phyloP scores from a whole-genome alignment of 2,888 invertebrate genomes.

The Zygothrica quintamaculata region DNA sequence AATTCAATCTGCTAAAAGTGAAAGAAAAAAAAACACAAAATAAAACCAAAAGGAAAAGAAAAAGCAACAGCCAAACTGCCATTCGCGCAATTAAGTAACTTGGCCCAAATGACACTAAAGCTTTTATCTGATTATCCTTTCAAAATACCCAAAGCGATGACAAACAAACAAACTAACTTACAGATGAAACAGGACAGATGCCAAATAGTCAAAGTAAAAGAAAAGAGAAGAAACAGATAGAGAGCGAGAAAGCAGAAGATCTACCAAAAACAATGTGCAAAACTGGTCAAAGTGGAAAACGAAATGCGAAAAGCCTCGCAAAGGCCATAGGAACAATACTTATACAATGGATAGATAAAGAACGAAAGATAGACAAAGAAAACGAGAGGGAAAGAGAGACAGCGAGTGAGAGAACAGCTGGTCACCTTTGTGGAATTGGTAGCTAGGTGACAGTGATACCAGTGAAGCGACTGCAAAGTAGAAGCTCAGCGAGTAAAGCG shows the following conservation, averaged over 20 bases:
- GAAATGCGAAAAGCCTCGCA: slow-evolving; percentile 28
- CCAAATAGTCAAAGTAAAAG: slow-evolving; percentile 55
- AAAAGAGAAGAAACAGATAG: slow-evolving; percentile 13
- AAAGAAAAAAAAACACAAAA: slow-evolving; percentile 23
- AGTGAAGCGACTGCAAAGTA: slow-evolving; percentile 28
- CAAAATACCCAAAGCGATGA: slow-evolving; percentile 52
- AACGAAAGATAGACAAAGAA: slow-evolving; percentile 2
- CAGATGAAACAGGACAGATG: slow-evolving; percentile 48
- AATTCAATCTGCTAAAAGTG: slow-evolving; percentile 35
- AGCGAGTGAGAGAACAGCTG: slow-evolving; percentile 33
- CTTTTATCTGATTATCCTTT: slow-evolving; percentile 73
- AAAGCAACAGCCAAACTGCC: slow-evolving; percentile 27
- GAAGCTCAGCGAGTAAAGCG: slow-evolving; percentile 55
- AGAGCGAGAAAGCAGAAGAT: slow-evolving; percentile 9
- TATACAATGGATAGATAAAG: too few relatives aligned
- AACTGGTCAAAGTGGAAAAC: slow-evolving; percentile 31
- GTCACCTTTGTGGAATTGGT: slow-evolving; percentile 53
- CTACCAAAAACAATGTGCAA: slow-evolving; percentile 36
- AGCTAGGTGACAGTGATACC: slow-evolving; percentile 51
- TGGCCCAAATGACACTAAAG: slow-evolving; percentile 70
- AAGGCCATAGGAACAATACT: slow-evolving; percentile 39
- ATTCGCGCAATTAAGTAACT: slow-evolving; percentile 70
- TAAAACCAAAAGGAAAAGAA: slow-evolving; percentile 23
- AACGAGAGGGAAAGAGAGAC: slow-evolving; percentile 16
- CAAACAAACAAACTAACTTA: slow-evolving; percentile 48